Percentiles rank a stretch among this genome's conserved stretches.
These are phyloP conservation scores for Octodon degus DNA, from an alignment of 2,113 vertebrate genomes.

Conservation along the genomic window DNA sequence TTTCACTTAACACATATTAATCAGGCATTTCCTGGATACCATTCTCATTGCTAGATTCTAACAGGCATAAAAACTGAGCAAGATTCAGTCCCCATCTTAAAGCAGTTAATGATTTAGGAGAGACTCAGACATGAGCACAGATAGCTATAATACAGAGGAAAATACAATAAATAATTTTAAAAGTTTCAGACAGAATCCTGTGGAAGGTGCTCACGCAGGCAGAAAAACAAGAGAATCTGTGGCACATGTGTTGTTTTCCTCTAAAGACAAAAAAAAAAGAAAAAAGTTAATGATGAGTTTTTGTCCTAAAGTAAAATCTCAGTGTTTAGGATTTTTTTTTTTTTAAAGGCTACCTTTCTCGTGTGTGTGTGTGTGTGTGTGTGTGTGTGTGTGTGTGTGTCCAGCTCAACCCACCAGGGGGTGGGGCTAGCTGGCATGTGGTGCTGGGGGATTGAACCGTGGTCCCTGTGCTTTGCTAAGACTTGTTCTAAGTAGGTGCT, in stretches of 20 bases:
- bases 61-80: constrained; percentile 40
- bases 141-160: not conserved
- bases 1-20: constrained; percentile 13
- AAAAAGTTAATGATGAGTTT: not conserved
- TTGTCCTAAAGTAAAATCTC: not conserved
- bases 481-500: too few species aligned
- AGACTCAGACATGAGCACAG: not conserved
- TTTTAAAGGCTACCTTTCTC: too few species aligned
- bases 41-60: not conserved
- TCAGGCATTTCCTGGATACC: not conserved
- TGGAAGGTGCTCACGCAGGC: not conserved
- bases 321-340: not conserved
- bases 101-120: not conserved
- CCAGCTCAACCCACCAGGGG: too few species aligned
- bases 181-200: not conserved
- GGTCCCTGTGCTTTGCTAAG: too few species aligned
- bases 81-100: not conserved
- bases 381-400: too few species aligned
- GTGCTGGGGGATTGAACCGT: too few species aligned
- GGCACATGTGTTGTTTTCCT: not conserved
- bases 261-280: not conserved
- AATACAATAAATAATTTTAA: not conserved
- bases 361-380: too few species aligned
- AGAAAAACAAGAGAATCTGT: not conserved
- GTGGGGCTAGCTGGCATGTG: too few species aligned